Base-by-base conservation (phyloP, 2,888 invertebrate genomes). In the Chymomyza caudatula region DNA sequence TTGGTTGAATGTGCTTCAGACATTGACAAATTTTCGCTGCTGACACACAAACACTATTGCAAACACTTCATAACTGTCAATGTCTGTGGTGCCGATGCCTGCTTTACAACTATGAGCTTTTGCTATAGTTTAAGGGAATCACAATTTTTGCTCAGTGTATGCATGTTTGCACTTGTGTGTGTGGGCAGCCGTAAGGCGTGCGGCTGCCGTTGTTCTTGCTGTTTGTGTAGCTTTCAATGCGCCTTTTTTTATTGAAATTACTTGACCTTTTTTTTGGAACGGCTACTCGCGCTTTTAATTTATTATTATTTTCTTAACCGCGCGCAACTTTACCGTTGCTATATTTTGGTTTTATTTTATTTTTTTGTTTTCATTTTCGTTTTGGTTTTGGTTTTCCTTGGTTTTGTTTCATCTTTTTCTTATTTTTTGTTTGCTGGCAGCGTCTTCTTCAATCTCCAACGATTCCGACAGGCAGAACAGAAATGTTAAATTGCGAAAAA, bases 401-500 rank as follows among this genome's bases (percentile, higher is more conserved):
- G n/a, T 37, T 37, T 37, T 37, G 29, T 37, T 47, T 47, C 19
- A 19, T 47, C 17, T 44, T 44, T 71, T 49, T 56, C 63, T 62
- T 58, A 58, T 55, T 56, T 43, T 29, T 65, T 63, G 67, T 5
- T 22, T 55, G 53, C n/a, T 19, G 65, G 49, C 47, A 23, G 47
- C 47, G 15, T 47, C 19, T 47, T 17, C 47, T 11, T 2, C 29
- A 37, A 37, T 13, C 29, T 37, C 29, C 29, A 37, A 37, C 29
- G 29, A 37, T 37, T 11, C 29, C 65, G 65, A 76, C 78, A 78
- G 76, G 70, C 67, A 67, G 63, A 81, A 78, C 69, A 69, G 75
- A 66, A 73, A 83, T 85, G 83, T 77, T 79, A 69, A 82, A 79
- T 80, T 74, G 77, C 55, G 58, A 70, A 63, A 76, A 65, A 69